phyloP scores from a whole-genome alignment of 1,140 invertebrate genomes.

The Drosophila carrolli region DNA sequence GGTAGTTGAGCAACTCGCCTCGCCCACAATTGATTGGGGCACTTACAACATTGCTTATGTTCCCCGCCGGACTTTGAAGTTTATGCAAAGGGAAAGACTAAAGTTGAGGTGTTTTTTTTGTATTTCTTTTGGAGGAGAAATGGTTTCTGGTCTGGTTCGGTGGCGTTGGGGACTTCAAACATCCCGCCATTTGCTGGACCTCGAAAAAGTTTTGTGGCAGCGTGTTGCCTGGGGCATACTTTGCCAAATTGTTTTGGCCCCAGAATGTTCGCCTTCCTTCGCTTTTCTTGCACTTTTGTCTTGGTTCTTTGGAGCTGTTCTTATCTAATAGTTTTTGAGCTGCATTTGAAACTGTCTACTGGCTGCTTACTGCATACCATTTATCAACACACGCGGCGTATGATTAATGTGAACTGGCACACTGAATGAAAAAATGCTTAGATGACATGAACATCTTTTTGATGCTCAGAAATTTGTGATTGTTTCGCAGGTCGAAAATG shows the following conservation, averaged over 20 bases:
- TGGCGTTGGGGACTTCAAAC: constrained; percentile 4
- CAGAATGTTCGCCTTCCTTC: constrained; percentile 16
- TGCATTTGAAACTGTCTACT: constrained; percentile 28
- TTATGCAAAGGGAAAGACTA: constrained; percentile 7
- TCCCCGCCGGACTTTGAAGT: constrained; percentile 12
- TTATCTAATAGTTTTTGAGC: constrained; percentile 20
- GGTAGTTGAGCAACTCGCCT: neutral
- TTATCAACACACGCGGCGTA: constrained; percentile 62
- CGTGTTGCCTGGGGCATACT: constrained; percentile 31
- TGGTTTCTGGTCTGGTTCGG: neutral
- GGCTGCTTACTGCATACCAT: constrained; percentile 47
- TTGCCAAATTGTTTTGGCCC: constrained; percentile 55
- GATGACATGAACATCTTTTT: neutral
- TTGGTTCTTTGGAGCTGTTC: neutral
- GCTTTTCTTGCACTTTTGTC: neutral
- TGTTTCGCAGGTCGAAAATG: too few species aligned
- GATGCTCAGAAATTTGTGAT: too few species aligned
- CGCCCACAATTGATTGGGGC: constrained; percentile 8
- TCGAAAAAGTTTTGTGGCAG: constrained; percentile 29
- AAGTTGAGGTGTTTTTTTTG: neutral
- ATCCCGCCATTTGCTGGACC: constrained; percentile 17
- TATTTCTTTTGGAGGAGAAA: neutral
- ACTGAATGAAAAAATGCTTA: neutral
- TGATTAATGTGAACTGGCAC: constrained; percentile 49
- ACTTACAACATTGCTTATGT: constrained; percentile 22